Evolutionary conservation across 2,113 vertebrate species (phyloP).

Genomic region (Callipepla californica): DNA sequence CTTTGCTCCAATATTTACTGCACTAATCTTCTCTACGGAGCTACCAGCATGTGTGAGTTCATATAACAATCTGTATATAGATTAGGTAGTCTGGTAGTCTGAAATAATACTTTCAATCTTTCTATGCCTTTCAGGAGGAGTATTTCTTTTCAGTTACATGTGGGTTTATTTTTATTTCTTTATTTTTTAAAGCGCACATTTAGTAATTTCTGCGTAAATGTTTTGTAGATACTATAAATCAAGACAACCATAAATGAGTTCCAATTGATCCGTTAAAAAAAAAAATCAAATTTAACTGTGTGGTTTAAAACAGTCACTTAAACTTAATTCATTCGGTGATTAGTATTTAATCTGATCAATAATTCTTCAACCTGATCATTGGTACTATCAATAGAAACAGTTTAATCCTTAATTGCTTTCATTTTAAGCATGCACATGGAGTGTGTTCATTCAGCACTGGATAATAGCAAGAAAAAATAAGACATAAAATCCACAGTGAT

Average conservation of each 20-base stretch:
- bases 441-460: background rate
- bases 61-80: background rate
- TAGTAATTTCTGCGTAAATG: background rate
- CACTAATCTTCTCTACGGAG: background rate
- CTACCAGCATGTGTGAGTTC: background rate
- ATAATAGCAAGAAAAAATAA: background rate
- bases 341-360: slow-evolving; percentile 18
- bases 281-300: background rate
- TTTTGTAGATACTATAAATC: background rate
- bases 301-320: background rate
- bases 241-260: background rate
- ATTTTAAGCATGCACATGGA: background rate
- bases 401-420: background rate
- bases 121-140: background rate
- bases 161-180: background rate
- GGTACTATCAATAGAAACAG: background rate
- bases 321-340: background rate
- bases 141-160: background rate
- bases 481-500: background rate
- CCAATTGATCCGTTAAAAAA: background rate
- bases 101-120: background rate
- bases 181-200: background rate
- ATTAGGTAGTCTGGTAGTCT: background rate
- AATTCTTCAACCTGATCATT: background rate
- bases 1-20: background rate